These are phyloP conservation scores for Galerucella calmariensis DNA, from an alignment of 2,888 invertebrate species.

Conservation along the genomic window DNA sequence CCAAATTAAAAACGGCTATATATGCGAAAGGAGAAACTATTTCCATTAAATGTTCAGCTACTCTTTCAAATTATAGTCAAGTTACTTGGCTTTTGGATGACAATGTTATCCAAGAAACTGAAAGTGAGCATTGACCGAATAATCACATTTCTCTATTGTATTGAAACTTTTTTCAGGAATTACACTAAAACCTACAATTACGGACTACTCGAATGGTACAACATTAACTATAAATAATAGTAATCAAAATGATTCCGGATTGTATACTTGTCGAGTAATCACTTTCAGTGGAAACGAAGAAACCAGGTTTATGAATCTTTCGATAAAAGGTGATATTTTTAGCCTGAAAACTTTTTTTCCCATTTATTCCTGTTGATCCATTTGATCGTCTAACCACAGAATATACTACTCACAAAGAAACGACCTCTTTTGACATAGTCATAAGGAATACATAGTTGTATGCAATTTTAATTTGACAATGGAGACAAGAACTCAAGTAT, in stretches of 20 bases:
- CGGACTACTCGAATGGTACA: conserved; percentile 48
- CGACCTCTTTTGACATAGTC: too few species aligned
- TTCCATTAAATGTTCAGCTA: conserved; percentile 70
- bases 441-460: too few species aligned
- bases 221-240: conserved; percentile 47
- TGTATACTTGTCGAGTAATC: conserved; percentile 49
- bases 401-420: too few species aligned
- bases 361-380: background rate
- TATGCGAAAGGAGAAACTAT: conserved; percentile 70
- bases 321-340: conserved; percentile 39
- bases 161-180: conserved; percentile 17
- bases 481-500: too few species aligned
- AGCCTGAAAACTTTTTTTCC: background rate
- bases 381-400: too few species aligned
- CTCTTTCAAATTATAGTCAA: conserved; percentile 67
- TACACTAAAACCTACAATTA: conserved; percentile 42
- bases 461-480: too few species aligned
- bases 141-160: conserved; percentile 16
- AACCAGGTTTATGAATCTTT: background rate
- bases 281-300: background rate
- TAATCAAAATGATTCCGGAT: conserved; percentile 45
- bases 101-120: conserved; percentile 11
- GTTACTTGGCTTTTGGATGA: conserved; percentile 65
- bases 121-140: conserved; percentile 39
- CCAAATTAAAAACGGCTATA: conserved; percentile 45